phyloP scores from a whole-genome alignment of 1,140 invertebrate species.

The Megalonaias nervosa region DNA sequence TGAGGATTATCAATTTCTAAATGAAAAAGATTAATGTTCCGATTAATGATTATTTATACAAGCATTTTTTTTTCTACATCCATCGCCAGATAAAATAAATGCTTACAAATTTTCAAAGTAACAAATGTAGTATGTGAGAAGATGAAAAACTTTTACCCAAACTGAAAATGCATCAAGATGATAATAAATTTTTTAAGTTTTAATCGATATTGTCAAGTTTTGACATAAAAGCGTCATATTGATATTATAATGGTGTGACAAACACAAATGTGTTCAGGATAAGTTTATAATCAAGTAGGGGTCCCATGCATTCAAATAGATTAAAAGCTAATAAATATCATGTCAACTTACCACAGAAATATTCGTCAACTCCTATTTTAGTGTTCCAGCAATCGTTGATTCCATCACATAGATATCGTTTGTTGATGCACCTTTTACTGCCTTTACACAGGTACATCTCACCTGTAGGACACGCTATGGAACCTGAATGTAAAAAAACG shows the following conservation, averaged over 20 bases:
- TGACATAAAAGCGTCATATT: not conserved
- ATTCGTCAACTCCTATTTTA: slow-evolving; percentile 69
- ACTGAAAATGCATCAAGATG: too few species aligned
- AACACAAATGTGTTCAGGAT: not conserved
- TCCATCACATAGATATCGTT: slow-evolving; percentile 69
- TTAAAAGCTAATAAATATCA: not conserved
- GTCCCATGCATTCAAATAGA: not conserved
- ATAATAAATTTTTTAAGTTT: not conserved
- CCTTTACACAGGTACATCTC: slow-evolving; percentile 49
- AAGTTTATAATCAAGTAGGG: not conserved
- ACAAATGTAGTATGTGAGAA: too few species aligned
- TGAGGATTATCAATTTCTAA: too few species aligned
- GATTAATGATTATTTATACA: too few species aligned
- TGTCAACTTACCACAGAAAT: slow-evolving; percentile 67
- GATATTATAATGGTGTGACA: not conserved
- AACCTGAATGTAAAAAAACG: slow-evolving; percentile 27
- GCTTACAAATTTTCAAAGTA: too few species aligned
- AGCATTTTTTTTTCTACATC: too few species aligned
- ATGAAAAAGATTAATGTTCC: too few species aligned
- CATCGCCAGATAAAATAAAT: too few species aligned
- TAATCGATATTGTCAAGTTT: not conserved
- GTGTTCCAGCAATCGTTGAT: slow-evolving; percentile 71
- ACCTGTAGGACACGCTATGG: slow-evolving; percentile 37
- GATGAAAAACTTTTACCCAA: too few species aligned
- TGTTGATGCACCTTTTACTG: slow-evolving; percentile 49